Base-by-base conservation (phyloP, 2,888 invertebrate genomes). In the Vannuccia rotundouncinata region DNA sequence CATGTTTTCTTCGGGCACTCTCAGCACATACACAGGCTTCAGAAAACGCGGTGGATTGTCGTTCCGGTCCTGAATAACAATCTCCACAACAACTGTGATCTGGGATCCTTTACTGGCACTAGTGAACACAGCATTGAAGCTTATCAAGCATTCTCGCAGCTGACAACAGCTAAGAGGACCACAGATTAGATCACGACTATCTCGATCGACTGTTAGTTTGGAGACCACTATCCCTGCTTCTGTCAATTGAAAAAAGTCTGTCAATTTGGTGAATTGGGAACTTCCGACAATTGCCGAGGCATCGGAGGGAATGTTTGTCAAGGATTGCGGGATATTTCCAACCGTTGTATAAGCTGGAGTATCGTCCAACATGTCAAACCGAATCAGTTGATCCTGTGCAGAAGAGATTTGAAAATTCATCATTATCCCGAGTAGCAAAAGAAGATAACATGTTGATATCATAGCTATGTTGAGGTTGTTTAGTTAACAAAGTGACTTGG, bases 151-250 rank as follows among this genome's bases (percentile, higher is more conserved):
- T 5, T 17, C 25, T 13, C 10, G 10, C 13, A 66, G 66, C 13
- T 66, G 66, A 22, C 79, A 79, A 77, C 79, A 79, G 73, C 45
- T 79, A 1, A 79, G 27, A 10, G 79, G 79, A 0, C 79, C 79
- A 30, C 79, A 79, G 1, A 79, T 75, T 29, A 73, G 29, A 5
- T 79, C 31, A 29, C 74, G 79, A 31, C 73, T 79, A 25, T 79
- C 79, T 1, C 79, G 73, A 29, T 79, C 79, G 22, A 78, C 60
- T 5, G 66, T 59, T n/a, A 60, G 59, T 25, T 59, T 78, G 5
- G 78, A 59, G 1, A 59, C 59, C 13, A 78, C 29, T 5, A 60
- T 60, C 22, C 78, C 78, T 1, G 66, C 27, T 60, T 59, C 29
- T n/a, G 30, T 60, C 5, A 78, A 28, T 27, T 78, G 59, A 59